Conservation (phyloP, 2,797 vertebrate genomes). For the Cyclura pinguis region DNA sequence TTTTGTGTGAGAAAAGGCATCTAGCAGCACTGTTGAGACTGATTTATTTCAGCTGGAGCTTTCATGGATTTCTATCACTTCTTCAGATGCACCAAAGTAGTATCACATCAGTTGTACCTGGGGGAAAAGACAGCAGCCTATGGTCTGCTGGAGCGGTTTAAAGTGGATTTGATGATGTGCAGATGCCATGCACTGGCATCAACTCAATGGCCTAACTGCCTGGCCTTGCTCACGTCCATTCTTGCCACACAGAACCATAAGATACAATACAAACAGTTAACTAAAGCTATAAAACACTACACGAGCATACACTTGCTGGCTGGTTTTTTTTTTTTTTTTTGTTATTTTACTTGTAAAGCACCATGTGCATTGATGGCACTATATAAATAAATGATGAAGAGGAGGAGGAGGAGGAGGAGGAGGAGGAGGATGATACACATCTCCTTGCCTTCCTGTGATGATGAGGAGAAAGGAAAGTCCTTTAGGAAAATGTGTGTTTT, state of each 20-base stretch:
- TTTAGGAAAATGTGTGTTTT: neutral
- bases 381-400: no score
- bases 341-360: no score
- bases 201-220: neutral
- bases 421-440: no score
- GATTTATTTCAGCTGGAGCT: no score
- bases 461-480: neutral
- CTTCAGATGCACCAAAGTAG: no score
- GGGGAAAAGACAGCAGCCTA: neutral
- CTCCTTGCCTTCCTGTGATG: no score
- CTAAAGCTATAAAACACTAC: neutral
- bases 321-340: no score
- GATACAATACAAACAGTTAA: neutral
- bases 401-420: fast-evolving
- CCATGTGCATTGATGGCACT: no score
- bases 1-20: no score
- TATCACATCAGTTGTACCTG: neutral
- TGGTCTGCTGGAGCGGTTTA: neutral
- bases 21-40: no score
- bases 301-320: neutral
- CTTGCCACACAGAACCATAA: neutral
- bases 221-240: neutral
- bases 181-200: neutral
- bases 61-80: no score
- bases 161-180: neutral